These are phyloP conservation scores for Drosophila leontia DNA, from an alignment of 1,140 invertebrate species.

Conservation along the genomic window DNA sequence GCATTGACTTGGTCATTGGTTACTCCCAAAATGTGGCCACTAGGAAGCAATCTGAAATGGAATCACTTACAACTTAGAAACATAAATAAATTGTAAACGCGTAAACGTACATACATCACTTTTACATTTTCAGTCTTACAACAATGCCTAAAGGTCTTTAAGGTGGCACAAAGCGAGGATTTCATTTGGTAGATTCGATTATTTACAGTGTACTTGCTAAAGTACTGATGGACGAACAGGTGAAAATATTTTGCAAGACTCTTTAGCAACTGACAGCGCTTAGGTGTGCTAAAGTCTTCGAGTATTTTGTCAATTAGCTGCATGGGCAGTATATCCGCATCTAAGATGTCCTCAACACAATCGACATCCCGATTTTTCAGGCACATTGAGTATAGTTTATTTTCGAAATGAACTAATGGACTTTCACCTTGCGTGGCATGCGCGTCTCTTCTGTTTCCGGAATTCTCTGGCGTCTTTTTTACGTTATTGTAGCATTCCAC, in stretches of 20 bases:
- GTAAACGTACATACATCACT: slow-evolving; percentile 43
- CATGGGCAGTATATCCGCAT: neutral
- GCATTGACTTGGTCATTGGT: slow-evolving; percentile 4
- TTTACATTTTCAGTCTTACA: slow-evolving; percentile 31
- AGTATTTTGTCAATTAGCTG: slow-evolving; percentile 10
- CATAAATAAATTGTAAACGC: too few relatives aligned
- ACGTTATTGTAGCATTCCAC: slow-evolving; percentile 12
- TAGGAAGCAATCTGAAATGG: slow-evolving; percentile 13
- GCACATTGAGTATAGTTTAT: slow-evolving; percentile 23
- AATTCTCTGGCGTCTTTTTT: neutral
- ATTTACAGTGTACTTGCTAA: slow-evolving; percentile 1
- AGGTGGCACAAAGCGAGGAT: slow-evolving; percentile 17
- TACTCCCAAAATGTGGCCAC: slow-evolving; percentile 23
- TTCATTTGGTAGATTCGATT: slow-evolving; percentile 31
- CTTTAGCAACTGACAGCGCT: slow-evolving; percentile 31
- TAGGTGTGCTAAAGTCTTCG: slow-evolving; percentile 25
- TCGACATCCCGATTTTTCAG: slow-evolving; percentile 14
- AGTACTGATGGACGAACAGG: slow-evolving; percentile 43
- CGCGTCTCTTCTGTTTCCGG: neutral
- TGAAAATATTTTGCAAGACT: slow-evolving; percentile 24
- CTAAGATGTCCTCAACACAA: slow-evolving; percentile 10
- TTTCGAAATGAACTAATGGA: slow-evolving; percentile 29
- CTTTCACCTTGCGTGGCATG: neutral
- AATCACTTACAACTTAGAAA: neutral
- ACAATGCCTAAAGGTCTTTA: slow-evolving; percentile 22